These are phyloP conservation scores for Lethenteron camtschaticum DNA, from an alignment of 2,113 vertebrate species.

Conservation along the genomic window DNA sequence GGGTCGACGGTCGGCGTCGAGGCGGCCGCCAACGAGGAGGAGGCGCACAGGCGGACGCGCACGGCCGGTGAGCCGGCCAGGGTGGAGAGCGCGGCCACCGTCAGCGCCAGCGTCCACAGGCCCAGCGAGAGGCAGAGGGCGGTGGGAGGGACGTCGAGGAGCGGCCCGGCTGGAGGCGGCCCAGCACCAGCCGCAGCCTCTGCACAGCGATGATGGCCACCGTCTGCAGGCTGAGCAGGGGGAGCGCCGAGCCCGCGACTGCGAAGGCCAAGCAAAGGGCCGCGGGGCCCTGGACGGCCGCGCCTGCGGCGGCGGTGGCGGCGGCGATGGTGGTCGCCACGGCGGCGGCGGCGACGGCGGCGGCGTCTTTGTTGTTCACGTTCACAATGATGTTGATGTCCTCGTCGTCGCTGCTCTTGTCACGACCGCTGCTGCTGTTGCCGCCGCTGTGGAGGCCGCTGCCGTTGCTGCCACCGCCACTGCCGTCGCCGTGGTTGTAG, in stretches of 20 bases:
- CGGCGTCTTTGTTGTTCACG: too few species aligned
- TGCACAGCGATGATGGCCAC: slow-evolving; percentile 79
- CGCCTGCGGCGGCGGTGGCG: slow-evolving; percentile 21
- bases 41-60: neutral
- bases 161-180: slow-evolving; percentile 15
- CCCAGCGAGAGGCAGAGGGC: slow-evolving; percentile 50
- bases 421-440: too few species aligned
- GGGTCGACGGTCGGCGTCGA: too few species aligned
- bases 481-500: too few species aligned
- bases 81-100: slow-evolving; percentile 55
- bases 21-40: neutral
- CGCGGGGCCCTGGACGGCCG: slow-evolving; percentile 26
- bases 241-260: slow-evolving; percentile 62
- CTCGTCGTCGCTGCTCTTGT: too few species aligned
- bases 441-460: too few species aligned
- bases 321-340: neutral
- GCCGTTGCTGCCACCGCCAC: too few species aligned
- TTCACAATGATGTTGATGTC: too few species aligned
- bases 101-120: slow-evolving; percentile 73
- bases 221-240: slow-evolving; percentile 86
- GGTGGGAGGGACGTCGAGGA: slow-evolving; percentile 39
- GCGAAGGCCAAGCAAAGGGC: slow-evolving; percentile 82
- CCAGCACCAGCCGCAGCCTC: slow-evolving; percentile 65
- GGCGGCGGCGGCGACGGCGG: neutral
- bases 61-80: slow-evolving; percentile 16